These are phyloP conservation scores for Penelope pileata DNA, from an alignment of 2,113 vertebrate genomes.

Conservation along the genomic window DNA sequence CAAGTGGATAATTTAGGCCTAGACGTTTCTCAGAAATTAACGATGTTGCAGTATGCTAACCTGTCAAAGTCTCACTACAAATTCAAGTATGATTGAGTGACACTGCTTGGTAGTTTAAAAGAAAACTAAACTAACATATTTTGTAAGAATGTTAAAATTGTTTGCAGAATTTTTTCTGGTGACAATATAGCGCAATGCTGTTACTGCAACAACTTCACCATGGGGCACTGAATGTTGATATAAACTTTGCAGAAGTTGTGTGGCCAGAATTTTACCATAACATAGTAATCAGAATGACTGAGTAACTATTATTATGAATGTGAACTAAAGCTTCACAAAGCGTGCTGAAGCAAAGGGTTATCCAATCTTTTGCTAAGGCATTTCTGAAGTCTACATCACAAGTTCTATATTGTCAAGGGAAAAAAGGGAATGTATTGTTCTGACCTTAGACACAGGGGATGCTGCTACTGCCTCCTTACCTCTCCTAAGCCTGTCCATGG, in stretches of 20 bases:
- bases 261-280: neutral
- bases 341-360: neutral
- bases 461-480: neutral
- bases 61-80: neutral
- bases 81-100: neutral
- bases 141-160: neutral
- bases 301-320: neutral
- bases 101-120: neutral
- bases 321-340: neutral
- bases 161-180: neutral
- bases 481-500: neutral
- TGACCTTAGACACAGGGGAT: neutral
- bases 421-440: neutral
- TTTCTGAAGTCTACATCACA: neutral
- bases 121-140: neutral
- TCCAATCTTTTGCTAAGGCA: neutral
- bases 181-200: rapidly evolving
- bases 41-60: neutral
- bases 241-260: neutral
- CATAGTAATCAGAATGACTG: neutral
- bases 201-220: neutral
- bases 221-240: neutral
- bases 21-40: neutral
- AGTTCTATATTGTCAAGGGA: neutral
- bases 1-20: neutral